Conservation (phyloP, 1,140 invertebrate species). For the Heliconius hewitsoni region DNA sequence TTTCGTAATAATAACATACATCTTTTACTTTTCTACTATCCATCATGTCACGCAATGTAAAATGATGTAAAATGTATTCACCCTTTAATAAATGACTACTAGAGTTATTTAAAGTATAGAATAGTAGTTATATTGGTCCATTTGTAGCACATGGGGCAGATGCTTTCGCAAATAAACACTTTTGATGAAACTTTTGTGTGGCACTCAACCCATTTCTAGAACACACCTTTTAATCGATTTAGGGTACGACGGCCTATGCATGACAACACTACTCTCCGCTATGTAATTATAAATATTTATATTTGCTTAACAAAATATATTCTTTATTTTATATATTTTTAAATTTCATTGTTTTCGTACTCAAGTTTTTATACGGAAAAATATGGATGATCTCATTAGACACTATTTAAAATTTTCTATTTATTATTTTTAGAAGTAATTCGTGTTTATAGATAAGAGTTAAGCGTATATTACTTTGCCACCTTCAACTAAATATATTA, state of each 20-base stretch:
- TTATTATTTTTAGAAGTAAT: no score
- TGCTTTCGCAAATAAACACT: constrained; percentile 69
- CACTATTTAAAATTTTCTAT: no score
- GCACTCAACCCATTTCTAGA: constrained; percentile 54
- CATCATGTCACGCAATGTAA: neutral
- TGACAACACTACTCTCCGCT: neutral
- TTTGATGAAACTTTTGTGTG: constrained; percentile 47
- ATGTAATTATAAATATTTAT: neutral
- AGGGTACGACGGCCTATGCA: constrained; percentile 40
- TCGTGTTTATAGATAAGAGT: no score
- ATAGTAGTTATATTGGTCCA: neutral
- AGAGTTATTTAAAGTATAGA: constrained; percentile 19
- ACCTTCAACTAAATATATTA: no score
- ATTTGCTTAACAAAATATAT: neutral
- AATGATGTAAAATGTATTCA: constrained; percentile 13
- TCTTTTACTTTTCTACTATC: neutral
- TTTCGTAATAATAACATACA: neutral
- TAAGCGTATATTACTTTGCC: no score
- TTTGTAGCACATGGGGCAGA: constrained; percentile 51
- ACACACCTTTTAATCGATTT: constrained; percentile 52
- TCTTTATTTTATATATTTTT: neutral
- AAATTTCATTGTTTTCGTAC: no score
- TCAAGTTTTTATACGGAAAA: no score
- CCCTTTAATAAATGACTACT: constrained; percentile 16
- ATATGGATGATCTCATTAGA: no score